Evolutionary conservation across 2,797 vertebrate genomes (phyloP).

Genomic region (Aeoliscus strigatus): DNA sequence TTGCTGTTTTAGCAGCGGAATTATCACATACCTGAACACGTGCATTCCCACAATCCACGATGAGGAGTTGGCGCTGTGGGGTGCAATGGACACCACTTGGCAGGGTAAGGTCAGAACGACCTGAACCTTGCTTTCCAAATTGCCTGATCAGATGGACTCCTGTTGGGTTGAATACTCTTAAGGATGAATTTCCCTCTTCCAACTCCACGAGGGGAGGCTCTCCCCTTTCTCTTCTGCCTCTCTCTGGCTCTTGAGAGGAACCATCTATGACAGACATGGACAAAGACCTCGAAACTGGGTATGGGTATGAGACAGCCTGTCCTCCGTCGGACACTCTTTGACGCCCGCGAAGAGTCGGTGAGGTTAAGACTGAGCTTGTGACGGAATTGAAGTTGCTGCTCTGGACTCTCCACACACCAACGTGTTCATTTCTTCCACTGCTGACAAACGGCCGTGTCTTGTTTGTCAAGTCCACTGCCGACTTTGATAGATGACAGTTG

Average conservation of each 20-base stretch:
- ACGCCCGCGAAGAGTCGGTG: constrained; percentile 24
- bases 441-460: constrained; percentile 53
- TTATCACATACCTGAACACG: constrained; percentile 70
- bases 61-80: constrained; percentile 72
- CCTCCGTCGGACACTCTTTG: constrained; percentile 16
- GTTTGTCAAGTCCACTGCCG: constrained; percentile 67
- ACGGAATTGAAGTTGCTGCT: constrained; percentile 32
- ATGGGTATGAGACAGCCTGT: constrained; percentile 20
- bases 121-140: constrained; percentile 81
- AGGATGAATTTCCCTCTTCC: constrained; percentile 49
- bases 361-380: constrained; percentile 16
- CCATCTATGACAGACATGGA: constrained; percentile 74
- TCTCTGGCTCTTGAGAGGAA: constrained; percentile 42
- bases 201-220: constrained; percentile 49
- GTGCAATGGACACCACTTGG: constrained; percentile 77
- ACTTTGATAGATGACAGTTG: constrained; percentile 65
- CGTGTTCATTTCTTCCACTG: constrained; percentile 30
- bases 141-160: constrained; percentile 59
- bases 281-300: constrained; percentile 55
- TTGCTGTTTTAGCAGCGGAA: background rate
- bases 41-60: constrained; percentile 81
- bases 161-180: constrained; percentile 19
- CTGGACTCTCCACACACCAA: constrained; percentile 41
- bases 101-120: constrained; percentile 75
- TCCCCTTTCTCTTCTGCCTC: constrained; percentile 42